Evolutionary conservation across 2,888 invertebrate genomes (phyloP).

Genomic region (Morinoia aosen): DNA sequence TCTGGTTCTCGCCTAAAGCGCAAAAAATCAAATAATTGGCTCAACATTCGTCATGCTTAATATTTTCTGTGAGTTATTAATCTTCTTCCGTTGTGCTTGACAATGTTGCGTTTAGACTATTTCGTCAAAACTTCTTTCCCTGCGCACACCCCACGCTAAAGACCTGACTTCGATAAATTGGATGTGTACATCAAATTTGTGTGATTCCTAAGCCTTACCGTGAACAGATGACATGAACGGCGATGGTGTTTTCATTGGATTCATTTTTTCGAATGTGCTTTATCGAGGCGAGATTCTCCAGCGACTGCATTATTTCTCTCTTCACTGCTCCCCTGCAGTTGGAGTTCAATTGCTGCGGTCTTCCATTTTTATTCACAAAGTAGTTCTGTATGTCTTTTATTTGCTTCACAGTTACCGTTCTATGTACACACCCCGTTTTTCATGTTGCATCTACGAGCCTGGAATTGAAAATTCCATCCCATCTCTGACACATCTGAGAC

Average conservation of each 20-base stretch:
- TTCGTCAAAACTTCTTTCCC: not conserved
- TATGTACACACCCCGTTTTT: not conserved
- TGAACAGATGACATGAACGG: not conserved
- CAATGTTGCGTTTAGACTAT: not conserved
- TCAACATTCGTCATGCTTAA: not conserved
- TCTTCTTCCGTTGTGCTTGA: not conserved
- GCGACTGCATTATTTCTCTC: not conserved
- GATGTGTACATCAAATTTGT: too few relatives aligned
- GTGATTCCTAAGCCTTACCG: not conserved
- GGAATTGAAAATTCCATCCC: not conserved
- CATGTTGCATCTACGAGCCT: not conserved
- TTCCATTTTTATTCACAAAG: not conserved
- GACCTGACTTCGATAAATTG: not conserved
- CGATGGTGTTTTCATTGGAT: not conserved
- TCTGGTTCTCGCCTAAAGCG: not conserved
- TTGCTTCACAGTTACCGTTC: not conserved
- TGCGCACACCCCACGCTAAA: not conserved
- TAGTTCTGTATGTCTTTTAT: not conserved
- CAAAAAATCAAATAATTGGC: not conserved
- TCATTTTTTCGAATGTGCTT: not conserved
- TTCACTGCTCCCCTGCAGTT: not conserved
- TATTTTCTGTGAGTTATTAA: not conserved
- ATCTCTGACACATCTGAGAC: not conserved
- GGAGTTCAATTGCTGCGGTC: not conserved
- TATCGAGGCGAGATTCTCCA: not conserved